These are phyloP conservation scores for Tanytarsus gracilentus DNA, from an alignment of 2,888 invertebrate species.

Conservation along the genomic window DNA sequence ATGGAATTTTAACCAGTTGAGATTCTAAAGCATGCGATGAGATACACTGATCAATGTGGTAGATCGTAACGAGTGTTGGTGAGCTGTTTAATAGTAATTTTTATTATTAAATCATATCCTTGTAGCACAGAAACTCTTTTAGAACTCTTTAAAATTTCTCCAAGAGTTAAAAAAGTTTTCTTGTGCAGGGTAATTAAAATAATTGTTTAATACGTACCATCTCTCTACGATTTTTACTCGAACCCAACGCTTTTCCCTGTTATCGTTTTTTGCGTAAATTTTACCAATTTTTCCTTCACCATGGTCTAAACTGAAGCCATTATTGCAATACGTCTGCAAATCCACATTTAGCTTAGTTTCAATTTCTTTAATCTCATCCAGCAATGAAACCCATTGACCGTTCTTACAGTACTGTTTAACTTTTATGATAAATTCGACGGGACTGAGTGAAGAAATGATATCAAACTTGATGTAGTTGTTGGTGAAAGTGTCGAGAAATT, in stretches of 20 bases:
- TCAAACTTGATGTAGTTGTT: background rate
- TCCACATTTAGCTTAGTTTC: background rate
- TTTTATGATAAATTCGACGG: background rate
- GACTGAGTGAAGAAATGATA: background rate
- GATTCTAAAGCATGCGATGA: too few relatives aligned
- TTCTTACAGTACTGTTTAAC: background rate
- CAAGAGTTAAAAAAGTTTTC: background rate
- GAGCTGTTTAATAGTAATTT: too few relatives aligned
- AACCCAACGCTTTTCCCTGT: background rate
- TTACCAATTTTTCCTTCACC: background rate
- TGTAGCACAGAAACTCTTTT: background rate
- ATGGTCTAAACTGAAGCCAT: background rate
- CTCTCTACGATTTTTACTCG: background rate
- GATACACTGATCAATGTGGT: too few relatives aligned
- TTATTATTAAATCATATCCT: too few relatives aligned
- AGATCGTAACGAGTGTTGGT: too few relatives aligned
- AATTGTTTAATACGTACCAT: background rate
- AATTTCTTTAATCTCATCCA: background rate
- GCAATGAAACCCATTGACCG: background rate
- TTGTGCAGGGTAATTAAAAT: background rate
- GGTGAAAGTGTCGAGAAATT: background rate
- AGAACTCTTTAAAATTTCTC: background rate
- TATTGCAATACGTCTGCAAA: background rate
- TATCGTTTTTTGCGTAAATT: background rate
- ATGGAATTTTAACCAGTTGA: too few relatives aligned